Conservation (phyloP, 2,113 vertebrate species). For the Tyto alba region DNA sequence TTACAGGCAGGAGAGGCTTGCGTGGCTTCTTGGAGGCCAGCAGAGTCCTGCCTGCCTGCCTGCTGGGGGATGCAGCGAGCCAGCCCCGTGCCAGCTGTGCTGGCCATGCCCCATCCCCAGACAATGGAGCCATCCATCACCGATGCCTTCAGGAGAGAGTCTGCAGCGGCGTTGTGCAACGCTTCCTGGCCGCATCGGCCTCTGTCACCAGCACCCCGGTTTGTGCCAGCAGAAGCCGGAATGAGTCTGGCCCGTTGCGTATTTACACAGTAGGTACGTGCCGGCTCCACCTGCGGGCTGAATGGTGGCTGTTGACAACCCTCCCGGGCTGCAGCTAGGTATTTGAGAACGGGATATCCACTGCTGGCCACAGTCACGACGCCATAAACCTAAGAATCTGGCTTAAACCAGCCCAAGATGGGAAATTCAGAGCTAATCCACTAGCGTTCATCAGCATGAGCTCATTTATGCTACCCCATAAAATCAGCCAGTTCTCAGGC, state of each 20-base stretch:
- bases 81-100: neutral
- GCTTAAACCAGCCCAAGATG: conserved; percentile 1
- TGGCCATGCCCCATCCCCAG: conserved; percentile 27
- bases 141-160: conserved; percentile 42
- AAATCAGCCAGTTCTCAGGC: conserved; percentile 56
- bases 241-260: fast-evolving
- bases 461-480: conserved; percentile 39
- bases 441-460: conserved; percentile 22
- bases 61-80: neutral
- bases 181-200: neutral
- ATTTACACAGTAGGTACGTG: neutral
- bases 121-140: conserved; percentile 59
- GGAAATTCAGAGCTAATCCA: neutral
- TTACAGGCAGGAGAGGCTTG: neutral
- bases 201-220: neutral
- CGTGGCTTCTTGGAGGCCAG: fast-evolving
- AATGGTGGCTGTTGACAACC: neutral
- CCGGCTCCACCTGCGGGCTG: neutral
- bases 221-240: conserved; percentile 38
- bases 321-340: neutral
- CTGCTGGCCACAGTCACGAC: neutral
- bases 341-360: fast-evolving
- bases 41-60: neutral
- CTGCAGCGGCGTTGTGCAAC: conserved; percentile 12
- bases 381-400: neutral